Percentiles rank a stretch among this genome's conserved stretches.
Conservation (phyloP, 2,888 invertebrate species). For the Ophion slaviceki region DNA sequence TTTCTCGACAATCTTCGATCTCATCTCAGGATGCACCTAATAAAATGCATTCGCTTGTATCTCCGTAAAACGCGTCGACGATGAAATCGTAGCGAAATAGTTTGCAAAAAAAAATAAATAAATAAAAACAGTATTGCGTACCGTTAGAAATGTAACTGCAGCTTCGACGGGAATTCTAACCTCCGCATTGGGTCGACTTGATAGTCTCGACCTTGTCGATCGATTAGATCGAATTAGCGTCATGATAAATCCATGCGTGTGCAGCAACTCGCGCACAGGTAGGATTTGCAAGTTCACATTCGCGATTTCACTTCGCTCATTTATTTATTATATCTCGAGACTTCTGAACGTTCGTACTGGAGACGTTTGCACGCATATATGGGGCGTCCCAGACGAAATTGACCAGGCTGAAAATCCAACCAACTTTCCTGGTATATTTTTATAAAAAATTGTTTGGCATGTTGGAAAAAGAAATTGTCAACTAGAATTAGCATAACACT, state of each 20-base stretch:
- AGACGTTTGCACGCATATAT: slow-evolving; percentile 5
- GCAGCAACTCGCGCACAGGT: background rate
- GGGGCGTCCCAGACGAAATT: background rate
- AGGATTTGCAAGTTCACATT: slow-evolving; percentile 21
- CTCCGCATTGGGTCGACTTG: slow-evolving; percentile 21
- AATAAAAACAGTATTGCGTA: slow-evolving; percentile 6
- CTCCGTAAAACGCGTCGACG: slow-evolving; percentile 1
- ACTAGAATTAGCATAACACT: too few species aligned
- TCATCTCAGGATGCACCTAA: slow-evolving; percentile 18
- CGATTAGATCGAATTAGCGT: slow-evolving; percentile 65
- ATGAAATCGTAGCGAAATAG: slow-evolving; percentile 33
- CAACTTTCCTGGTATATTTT: background rate
- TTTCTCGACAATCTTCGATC: slow-evolving; percentile 19
- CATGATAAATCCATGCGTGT: slow-evolving; percentile 42
- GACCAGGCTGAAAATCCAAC: background rate
- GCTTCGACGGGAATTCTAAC: slow-evolving; percentile 3
- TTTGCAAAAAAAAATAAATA: background rate
- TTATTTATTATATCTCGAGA: slow-evolving; percentile 42
- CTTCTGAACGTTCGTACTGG: slow-evolving; percentile 7
- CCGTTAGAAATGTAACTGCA: slow-evolving; percentile 34
- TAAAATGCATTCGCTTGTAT: slow-evolving; percentile 1
- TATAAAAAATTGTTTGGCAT: background rate
- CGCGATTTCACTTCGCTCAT: slow-evolving; percentile 56
- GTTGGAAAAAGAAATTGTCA: background rate
- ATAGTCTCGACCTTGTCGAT: slow-evolving; percentile 58